Base-by-base conservation (phyloP, 2,888 invertebrate genomes). In the Thecophora atra region DNA sequence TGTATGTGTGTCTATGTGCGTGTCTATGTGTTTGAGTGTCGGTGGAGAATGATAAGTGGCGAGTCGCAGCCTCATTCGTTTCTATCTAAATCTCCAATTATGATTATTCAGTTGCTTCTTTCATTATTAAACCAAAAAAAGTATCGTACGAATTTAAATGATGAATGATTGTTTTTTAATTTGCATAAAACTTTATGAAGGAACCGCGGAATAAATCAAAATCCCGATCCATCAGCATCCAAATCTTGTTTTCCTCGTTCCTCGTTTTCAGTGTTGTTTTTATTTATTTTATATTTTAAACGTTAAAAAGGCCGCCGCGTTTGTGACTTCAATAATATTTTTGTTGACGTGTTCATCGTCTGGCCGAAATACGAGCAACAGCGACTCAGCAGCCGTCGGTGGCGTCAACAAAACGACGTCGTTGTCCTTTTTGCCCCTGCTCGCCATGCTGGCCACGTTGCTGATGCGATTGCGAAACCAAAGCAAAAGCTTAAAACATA, bases 401-500 rank as follows among this genome's bases (percentile, higher is more conserved):
- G 28, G 17, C 6, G 17, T 64, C 64, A 42, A 44, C 47, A 47
- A 44, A 13, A 17, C n/a, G 47, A n/a, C 47, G 15, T 47, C 47
- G 5, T 47, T 17, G 15, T 47, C 47, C 17, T 47, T n/a, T 47
- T 47, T 47, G 15, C 6, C 47, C 17, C 47, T 17, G 3, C 47
- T 17, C 47, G 13, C 30, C 63, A 63, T 19, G 42, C 26, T 37
- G 21, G 60, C 69, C 24, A 62, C n/a, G 62, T 60, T 58, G 69
- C 60, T 19, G 69, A 51, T 51, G 64, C 71, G 19, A 51, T 24
- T 63, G 52, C 37, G 52, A 44, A 63, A 63, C 51, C 52, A 8
- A 70, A 52, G 63, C 52, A 51, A 52, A 70, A 70, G 62, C 62
- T 62, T 19, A 52, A 63, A 63, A 63, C 17, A 70, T 70, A 62